These are phyloP conservation scores for Melanogrammus aeglefinus DNA, from an alignment of 2,797 vertebrate genomes.

Conservation along the genomic window DNA sequence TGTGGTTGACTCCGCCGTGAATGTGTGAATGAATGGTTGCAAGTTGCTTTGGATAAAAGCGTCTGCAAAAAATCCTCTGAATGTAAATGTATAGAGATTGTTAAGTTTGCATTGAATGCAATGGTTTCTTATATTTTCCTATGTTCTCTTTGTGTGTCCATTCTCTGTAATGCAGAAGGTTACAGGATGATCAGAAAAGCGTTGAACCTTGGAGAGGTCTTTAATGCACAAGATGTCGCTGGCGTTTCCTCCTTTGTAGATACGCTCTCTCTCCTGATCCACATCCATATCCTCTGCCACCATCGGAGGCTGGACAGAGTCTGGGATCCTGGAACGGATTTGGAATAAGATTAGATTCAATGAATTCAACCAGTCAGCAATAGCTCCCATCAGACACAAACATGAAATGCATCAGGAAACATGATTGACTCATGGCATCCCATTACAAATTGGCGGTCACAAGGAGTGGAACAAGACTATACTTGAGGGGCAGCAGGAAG, in stretches of 20 bases:
- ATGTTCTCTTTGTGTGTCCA: neutral
- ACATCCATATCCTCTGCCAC: conserved; percentile 85
- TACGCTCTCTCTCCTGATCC: conserved; percentile 83
- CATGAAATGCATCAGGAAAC: neutral
- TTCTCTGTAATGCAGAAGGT: neutral
- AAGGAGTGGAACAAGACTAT: neutral
- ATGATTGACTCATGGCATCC: neutral
- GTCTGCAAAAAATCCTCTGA: no score
- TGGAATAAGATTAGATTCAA: neutral
- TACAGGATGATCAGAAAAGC: neutral
- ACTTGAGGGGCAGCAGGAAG: no score
- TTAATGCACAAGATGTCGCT: conserved; percentile 81
- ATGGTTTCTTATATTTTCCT: neutral
- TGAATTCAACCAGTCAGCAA: neutral
- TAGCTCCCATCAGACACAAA: neutral
- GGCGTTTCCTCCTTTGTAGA: conserved; percentile 74
- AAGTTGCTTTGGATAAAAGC: neutral
- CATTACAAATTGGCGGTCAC: neutral
- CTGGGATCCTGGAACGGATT: conserved; percentile 67
- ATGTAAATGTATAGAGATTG: no score
- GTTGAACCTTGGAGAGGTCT: conserved; percentile 85
- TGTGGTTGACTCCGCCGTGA: no score
- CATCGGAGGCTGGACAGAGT: conserved; percentile 62
- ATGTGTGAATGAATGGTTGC: no score
- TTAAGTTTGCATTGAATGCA: neutral